Evolutionary conservation across 53 echinoderm and acorn worm genomes (phyloP).

Genomic region (Holothuria scabra): DNA sequence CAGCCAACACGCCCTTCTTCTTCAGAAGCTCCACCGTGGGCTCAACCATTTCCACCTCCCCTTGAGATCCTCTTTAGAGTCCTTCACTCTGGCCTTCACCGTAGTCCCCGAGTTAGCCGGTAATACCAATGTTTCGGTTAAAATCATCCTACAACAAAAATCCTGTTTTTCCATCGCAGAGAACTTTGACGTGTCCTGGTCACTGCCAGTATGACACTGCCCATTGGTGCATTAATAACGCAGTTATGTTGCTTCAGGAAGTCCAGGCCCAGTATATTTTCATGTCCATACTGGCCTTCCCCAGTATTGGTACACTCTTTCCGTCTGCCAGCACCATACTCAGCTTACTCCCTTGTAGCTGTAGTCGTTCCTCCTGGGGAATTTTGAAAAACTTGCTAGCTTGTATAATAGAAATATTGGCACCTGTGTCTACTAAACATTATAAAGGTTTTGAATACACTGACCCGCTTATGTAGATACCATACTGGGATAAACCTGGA

Average conservation of each 20-base stretch:
- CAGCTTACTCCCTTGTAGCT: background rate
- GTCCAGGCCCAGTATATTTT: slow-evolving; percentile 9
- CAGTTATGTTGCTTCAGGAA: slow-evolving; percentile 12
- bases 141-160: too few species aligned
- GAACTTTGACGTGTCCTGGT: background rate
- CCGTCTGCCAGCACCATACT: slow-evolving; percentile 19
- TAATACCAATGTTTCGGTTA: too few species aligned
- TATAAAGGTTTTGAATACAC: too few species aligned
- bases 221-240: background rate
- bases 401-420: slow-evolving; percentile 1
- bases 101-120: too few species aligned
- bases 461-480: too few species aligned
- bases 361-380: background rate
- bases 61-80: too few species aligned
- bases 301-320: background rate
- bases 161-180: too few species aligned
- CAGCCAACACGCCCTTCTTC: too few species aligned
- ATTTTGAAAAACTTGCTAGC: background rate
- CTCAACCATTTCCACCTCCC: too few species aligned
- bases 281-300: slow-evolving; percentile 1
- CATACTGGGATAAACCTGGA: too few species aligned
- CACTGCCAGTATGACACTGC: background rate
- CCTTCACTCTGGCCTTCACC: too few species aligned
- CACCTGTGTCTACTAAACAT: slow-evolving; percentile 1
- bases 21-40: too few species aligned